A percentile compares a stretch with the other conserved stretches of the same genome.
These are phyloP conservation scores for Heterodera schachtii DNA, from an alignment of 1,140 invertebrate species.

Conservation along the genomic window DNA sequence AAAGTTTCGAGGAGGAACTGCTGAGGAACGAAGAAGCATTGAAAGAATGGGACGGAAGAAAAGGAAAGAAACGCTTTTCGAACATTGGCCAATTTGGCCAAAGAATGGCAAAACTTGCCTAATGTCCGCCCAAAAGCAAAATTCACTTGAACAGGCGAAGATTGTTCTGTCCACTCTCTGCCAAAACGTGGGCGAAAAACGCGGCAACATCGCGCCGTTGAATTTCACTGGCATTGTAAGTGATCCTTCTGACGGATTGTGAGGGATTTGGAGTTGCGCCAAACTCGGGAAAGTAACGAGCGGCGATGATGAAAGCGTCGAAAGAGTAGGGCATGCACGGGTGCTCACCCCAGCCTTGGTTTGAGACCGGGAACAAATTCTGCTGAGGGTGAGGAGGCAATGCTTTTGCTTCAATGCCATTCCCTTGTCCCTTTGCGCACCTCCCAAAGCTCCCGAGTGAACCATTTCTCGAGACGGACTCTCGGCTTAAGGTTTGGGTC, in stretches of 20 bases:
- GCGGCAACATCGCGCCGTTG: slow-evolving; percentile 45
- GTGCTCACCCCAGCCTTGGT: slow-evolving; percentile 59
- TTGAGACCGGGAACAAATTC: slow-evolving; percentile 57
- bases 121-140: background rate
- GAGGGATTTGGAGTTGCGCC: slow-evolving; percentile 24
- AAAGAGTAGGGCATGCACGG: slow-evolving; percentile 61
- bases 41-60: background rate
- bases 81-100: background rate
- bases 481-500: slow-evolving; percentile 39
- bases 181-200: slow-evolving; percentile 55
- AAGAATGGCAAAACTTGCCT: background rate
- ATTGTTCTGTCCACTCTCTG: slow-evolving; percentile 55
- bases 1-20: slow-evolving; percentile 2
- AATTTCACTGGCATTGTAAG: slow-evolving; percentile 17
- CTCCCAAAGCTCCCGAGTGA: slow-evolving; percentile 48
- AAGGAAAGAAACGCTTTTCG: background rate
- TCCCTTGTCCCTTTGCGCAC: background rate
- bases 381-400: background rate
- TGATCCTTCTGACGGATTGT: background rate
- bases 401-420: background rate
- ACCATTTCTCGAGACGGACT: slow-evolving; percentile 40
- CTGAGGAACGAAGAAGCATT: background rate
- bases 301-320: slow-evolving; percentile 62
- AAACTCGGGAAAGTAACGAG: slow-evolving; percentile 62
- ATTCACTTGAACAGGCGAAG: slow-evolving; percentile 32